Evolutionary conservation across 2,113 vertebrate species (phyloP).

Genomic region (Bungarus multicinctus): DNA sequence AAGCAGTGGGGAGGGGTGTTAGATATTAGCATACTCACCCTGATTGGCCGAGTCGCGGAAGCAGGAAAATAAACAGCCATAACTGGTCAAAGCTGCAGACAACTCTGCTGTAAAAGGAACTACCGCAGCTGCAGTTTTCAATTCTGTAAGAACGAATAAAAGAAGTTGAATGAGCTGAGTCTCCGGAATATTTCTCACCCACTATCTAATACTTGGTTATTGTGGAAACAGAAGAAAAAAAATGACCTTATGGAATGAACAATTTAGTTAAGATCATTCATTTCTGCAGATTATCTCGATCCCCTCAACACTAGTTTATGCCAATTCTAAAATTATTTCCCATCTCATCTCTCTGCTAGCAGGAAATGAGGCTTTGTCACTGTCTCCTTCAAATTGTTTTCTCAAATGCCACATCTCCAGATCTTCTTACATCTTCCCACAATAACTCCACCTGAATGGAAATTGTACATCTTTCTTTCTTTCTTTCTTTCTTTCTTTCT

Average conservation of each 20-base stretch:
- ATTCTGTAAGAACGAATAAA: too few species aligned
- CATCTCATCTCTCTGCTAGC: background rate
- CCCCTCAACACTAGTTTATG: background rate
- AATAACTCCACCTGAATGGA: background rate
- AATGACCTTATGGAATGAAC: background rate
- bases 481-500: too few species aligned
- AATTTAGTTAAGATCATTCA: background rate
- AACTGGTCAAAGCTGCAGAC: too few species aligned
- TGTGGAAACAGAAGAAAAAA: background rate
- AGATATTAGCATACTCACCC: too few species aligned
- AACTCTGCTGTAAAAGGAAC: too few species aligned
- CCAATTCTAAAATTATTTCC: background rate
- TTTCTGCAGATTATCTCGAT: background rate
- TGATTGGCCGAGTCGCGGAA: too few species aligned
- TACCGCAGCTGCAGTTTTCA: too few species aligned
- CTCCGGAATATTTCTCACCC: too few species aligned
- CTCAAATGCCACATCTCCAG: background rate
- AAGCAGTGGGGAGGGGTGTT: too few species aligned
- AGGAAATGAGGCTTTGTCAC: background rate
- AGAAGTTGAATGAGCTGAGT: too few species aligned
- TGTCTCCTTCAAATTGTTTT: background rate
- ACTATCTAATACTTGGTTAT: background rate
- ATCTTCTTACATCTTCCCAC: background rate
- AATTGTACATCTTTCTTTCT: background rate
- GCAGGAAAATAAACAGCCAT: too few species aligned